Percentiles rank a stretch among this genome's conserved stretches.
Evolutionary conservation across 2,797 vertebrate genomes (phyloP).

Genomic region (Helicolenus hilgendorfi): DNA sequence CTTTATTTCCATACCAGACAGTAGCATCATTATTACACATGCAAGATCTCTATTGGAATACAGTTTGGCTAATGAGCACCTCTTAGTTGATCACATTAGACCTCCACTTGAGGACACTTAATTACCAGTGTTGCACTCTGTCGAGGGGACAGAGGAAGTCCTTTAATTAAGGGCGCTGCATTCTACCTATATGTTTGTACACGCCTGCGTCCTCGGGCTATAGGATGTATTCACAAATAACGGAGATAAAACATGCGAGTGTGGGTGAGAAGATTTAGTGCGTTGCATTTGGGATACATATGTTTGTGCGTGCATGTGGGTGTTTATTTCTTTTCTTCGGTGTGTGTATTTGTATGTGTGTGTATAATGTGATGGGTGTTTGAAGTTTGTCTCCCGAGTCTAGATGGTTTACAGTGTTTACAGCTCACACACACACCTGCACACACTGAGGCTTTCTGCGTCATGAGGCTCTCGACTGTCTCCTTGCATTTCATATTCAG

Average conservation of each 20-base stretch:
- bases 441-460: conserved; percentile 65
- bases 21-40: conserved; percentile 81
- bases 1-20: conserved; percentile 76
- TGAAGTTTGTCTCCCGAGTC: conserved; percentile 79
- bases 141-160: conserved; percentile 74
- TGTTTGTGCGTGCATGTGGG: conserved; percentile 64
- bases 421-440: conserved; percentile 24
- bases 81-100: conserved; percentile 90
- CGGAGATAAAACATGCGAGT: conserved; percentile 28
- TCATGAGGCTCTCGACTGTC: conserved; percentile 72
- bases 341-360: conserved; percentile 47
- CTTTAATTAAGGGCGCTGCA: conserved; percentile 84
- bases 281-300: conserved; percentile 44
- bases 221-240: conserved; percentile 10
- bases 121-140: conserved; percentile 86
- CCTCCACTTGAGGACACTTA: conserved; percentile 89
- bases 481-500: conserved; percentile 83
- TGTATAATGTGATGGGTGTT: conserved; percentile 70
- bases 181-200: conserved; percentile 79
- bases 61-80: conserved; percentile 88
- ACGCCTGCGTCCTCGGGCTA: conserved; percentile 45
- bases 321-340: conserved; percentile 50
- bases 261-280: conserved; percentile 41
- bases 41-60: conserved; percentile 84
- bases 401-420: conserved; percentile 62